Conservation (phyloP, 1,140 invertebrate genomes). For the Melipona quadrifasciata region DNA sequence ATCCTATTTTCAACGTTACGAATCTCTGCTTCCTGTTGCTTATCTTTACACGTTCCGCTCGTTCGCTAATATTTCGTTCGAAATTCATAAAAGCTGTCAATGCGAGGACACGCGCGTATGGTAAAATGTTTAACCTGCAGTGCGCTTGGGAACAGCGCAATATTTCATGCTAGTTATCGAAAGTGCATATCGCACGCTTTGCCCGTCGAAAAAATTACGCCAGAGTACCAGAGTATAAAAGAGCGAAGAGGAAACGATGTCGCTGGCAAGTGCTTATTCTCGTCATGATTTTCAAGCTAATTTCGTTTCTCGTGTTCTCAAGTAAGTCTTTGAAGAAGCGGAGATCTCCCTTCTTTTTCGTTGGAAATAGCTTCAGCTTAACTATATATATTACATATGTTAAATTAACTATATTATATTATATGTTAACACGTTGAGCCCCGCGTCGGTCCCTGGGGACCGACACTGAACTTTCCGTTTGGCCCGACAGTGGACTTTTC, state of each 20-base stretch:
- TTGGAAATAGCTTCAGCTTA: too few species aligned
- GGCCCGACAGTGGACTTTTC: too few species aligned
- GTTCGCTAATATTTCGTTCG: not conserved
- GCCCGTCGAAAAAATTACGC: not conserved
- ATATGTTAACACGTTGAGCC: too few species aligned
- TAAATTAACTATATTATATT: too few species aligned
- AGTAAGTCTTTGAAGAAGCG: slow-evolving; percentile 34
- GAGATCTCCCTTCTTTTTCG: not conserved
- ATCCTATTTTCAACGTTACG: not conserved
- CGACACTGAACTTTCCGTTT: too few species aligned
- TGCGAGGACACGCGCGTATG: not conserved
- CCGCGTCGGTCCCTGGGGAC: too few species aligned
- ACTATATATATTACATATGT: too few species aligned
- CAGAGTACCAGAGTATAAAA: not conserved
- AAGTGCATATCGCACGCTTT: not conserved
- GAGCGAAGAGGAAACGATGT: not conserved
- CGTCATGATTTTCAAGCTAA: slow-evolving; percentile 34
- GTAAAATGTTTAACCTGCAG: not conserved
- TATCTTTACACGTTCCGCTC: not conserved
- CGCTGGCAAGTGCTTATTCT: not conserved
- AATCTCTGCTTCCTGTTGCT: not conserved
- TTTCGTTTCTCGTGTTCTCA: slow-evolving; percentile 31
- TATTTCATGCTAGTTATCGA: slow-evolving; percentile 34
- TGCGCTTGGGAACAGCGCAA: not conserved
- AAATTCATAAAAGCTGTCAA: too few species aligned